Evolutionary conservation across 2,888 invertebrate genomes (phyloP).

Genomic region (Mantis religiosa): DNA sequence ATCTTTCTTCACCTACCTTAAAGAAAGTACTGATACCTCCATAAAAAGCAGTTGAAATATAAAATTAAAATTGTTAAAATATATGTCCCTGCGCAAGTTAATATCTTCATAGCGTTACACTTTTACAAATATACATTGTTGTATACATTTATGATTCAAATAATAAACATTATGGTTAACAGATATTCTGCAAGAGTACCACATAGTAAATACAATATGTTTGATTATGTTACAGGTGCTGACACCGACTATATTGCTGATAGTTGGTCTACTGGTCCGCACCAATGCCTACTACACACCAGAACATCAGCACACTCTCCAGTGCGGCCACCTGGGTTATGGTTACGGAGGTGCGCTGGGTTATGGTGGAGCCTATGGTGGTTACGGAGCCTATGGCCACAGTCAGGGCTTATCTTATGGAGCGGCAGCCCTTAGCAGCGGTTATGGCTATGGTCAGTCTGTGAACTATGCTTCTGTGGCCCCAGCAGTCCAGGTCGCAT

Average conservation of each 20-base stretch:
- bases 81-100: too few species aligned
- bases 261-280: not conserved
- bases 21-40: too few species aligned
- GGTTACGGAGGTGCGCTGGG: not conserved
- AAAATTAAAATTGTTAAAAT: too few species aligned
- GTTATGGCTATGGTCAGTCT: not conserved
- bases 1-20: too few species aligned
- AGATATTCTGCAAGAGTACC: too few species aligned
- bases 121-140: too few species aligned
- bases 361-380: not conserved
- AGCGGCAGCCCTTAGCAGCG: not conserved
- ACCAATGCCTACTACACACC: slow-evolving; percentile 14
- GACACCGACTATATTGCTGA: not conserved
- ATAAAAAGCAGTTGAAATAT: too few species aligned
- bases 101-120: too few species aligned
- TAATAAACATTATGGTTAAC: too few species aligned
- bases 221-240: not conserved
- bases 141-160: too few species aligned
- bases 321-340: slow-evolving; percentile 9
- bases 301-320: slow-evolving; percentile 13
- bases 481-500: not conserved
- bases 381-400: not conserved
- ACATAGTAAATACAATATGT: not conserved
- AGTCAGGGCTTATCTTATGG: not conserved
- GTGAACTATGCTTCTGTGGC: not conserved